phyloP scores from a whole-genome alignment of 1,140 invertebrate genomes.

The Rhizoglyphus robini region DNA sequence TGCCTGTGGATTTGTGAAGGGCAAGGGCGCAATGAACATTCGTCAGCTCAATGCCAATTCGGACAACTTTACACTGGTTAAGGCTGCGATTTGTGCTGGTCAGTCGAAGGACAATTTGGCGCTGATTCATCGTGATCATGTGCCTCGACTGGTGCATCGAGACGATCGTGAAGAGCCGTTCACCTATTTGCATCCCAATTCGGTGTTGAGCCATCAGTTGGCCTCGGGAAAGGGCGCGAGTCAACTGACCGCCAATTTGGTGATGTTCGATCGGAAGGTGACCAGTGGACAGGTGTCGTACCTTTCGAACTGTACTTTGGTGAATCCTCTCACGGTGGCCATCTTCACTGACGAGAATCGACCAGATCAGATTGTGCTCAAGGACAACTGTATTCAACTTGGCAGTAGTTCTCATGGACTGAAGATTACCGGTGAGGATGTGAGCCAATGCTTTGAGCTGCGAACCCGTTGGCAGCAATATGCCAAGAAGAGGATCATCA shows the following conservation, averaged over 20 bases:
- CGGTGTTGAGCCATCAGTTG: slow-evolving; percentile 49
- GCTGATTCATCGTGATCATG: slow-evolving; percentile 45
- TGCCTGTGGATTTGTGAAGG: slow-evolving; percentile 63
- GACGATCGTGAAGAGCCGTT: slow-evolving; percentile 47
- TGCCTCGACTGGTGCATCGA: slow-evolving; percentile 57
- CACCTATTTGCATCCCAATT: slow-evolving; percentile 52
- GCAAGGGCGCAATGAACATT: slow-evolving; percentile 50
- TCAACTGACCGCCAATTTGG: neutral
- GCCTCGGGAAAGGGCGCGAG: neutral
- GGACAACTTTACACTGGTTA: slow-evolving; percentile 78
- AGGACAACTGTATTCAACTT: neutral
- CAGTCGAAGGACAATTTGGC: slow-evolving; percentile 72
- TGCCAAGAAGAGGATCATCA: neutral
- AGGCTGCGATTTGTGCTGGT: slow-evolving; percentile 70
- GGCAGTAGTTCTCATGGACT: neutral
- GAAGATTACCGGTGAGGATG: slow-evolving; percentile 40
- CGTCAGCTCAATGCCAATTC: slow-evolving; percentile 67
- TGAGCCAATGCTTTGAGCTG: slow-evolving; percentile 41
- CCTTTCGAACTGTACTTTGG: slow-evolving; percentile 56
- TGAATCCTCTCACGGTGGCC: slow-evolving; percentile 62
- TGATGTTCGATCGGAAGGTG: slow-evolving; percentile 3
- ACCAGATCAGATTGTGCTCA: neutral
- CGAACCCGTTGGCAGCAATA: slow-evolving; percentile 9
- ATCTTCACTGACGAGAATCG: slow-evolving; percentile 45
- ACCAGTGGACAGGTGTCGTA: slow-evolving; percentile 41